Conservation (phyloP, 1,140 invertebrate genomes). For the Notospermus geniculatus region DNA sequence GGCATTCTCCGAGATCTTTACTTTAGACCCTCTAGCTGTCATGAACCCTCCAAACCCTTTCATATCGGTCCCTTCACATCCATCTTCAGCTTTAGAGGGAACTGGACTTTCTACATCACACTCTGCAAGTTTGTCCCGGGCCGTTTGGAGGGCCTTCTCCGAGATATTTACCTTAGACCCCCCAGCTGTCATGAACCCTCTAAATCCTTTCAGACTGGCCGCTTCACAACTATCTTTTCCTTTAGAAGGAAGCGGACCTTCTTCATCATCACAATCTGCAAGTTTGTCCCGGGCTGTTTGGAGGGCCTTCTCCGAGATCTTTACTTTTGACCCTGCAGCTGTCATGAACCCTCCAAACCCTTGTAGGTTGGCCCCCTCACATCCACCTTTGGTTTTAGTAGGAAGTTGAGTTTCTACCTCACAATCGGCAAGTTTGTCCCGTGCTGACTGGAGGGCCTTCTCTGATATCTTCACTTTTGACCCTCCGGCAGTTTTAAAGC, state of each 20-base stretch:
- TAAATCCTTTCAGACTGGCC: not conserved
- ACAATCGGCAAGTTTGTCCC: conserved; percentile 1
- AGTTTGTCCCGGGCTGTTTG: conserved; percentile 13
- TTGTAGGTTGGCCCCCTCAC: not conserved
- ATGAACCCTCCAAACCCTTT: not conserved
- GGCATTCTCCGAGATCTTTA: conserved; percentile 45
- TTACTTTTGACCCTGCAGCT: conserved; percentile 12
- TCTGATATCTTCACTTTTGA: conserved; percentile 19
- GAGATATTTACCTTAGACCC: conserved; percentile 47
- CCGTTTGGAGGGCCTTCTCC: conserved; percentile 40
- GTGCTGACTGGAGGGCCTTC: conserved; percentile 20
- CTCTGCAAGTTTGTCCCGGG: conserved; percentile 19
- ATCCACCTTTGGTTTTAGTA: not conserved
- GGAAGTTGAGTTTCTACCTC: not conserved
- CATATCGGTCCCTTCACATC: not conserved
- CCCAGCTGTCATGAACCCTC: conserved; percentile 24
- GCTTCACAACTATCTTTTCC: not conserved
- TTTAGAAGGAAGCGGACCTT: not conserved
- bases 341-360: conserved; percentile 15
- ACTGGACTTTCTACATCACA: no score
- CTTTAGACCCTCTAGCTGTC: no score
- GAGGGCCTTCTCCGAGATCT: conserved; percentile 25
- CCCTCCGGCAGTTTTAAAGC: conserved; percentile 18
- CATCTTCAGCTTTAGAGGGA: not conserved
- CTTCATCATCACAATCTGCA: no score